phyloP scores from a whole-genome alignment of 1,140 invertebrate genomes.

The Drosophila kikkawai region DNA sequence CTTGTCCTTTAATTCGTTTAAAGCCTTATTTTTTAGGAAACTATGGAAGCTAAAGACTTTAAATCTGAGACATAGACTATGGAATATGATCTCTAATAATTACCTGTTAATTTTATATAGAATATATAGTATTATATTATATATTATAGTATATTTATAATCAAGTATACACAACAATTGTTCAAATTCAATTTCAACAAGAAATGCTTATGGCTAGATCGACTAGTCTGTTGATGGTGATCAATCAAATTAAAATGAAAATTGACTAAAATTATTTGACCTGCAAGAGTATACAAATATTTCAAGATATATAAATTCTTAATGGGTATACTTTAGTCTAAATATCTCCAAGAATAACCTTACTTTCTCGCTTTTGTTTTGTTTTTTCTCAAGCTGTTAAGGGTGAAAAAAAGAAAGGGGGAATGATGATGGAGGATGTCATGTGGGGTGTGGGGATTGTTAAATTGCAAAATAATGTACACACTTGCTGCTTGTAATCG shows the following conservation, averaged over 20 bases:
- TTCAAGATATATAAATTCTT: neutral
- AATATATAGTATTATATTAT: neutral
- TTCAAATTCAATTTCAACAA: too few species aligned
- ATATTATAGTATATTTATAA: too few species aligned
- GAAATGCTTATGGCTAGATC: too few species aligned
- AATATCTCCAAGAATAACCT: neutral
- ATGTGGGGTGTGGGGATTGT: slow-evolving; percentile 46
- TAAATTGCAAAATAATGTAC: slow-evolving; percentile 84
- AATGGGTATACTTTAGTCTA: neutral
- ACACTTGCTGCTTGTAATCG: slow-evolving; percentile 82
- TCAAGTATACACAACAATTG: too few species aligned
- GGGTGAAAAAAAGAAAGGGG: slow-evolving; percentile 26
- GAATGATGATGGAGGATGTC: neutral
- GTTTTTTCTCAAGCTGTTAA: slow-evolving; percentile 53
- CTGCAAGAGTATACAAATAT: neutral
- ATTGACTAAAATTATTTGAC: neutral
- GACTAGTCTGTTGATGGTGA: too few species aligned
- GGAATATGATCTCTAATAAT: neutral
- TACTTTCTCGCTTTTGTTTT: slow-evolving; percentile 26
- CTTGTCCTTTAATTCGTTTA: neutral
- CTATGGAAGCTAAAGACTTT: neutral
- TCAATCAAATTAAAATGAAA: too few species aligned
- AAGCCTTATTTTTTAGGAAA: neutral
- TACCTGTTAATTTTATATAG: neutral
- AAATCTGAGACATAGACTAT: neutral